Percentiles rank a stretch among this genome's conserved stretches.
phyloP scores from a whole-genome alignment of 2,888 invertebrate species.

The Gortyna flavago region DNA sequence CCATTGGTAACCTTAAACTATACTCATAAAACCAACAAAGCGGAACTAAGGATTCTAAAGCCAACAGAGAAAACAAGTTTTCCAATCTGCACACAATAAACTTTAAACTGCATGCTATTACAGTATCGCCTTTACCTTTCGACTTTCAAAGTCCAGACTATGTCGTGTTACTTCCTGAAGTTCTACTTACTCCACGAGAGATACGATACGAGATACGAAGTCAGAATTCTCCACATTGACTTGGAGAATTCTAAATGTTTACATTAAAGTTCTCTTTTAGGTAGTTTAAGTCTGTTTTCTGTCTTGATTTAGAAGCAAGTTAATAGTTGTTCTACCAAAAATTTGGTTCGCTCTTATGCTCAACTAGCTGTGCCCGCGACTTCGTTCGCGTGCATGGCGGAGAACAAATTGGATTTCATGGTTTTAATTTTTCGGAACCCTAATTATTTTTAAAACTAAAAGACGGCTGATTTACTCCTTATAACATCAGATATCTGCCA shows the following conservation, averaged over 20 bases:
- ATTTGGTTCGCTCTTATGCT: conserved; percentile 19
- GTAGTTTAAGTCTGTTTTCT: conserved; percentile 23
- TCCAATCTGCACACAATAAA: conserved; percentile 30
- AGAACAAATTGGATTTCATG: no score
- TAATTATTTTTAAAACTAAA: no score
- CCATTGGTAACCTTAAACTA: not conserved
- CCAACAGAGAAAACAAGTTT: conserved; percentile 17
- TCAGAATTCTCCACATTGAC: conserved; percentile 26
- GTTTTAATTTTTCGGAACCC: no score
- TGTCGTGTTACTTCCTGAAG: conserved; percentile 37
- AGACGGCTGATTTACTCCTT: no score
- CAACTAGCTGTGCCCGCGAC: conserved; percentile 5
- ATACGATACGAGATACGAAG: conserved; percentile 45
- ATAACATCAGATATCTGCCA: no score
- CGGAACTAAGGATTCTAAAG: not conserved
- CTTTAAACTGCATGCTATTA: conserved; percentile 45
- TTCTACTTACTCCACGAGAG: conserved; percentile 44
- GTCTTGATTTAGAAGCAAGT: conserved; percentile 29
- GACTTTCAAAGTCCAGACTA: conserved; percentile 32
- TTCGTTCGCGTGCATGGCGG: no score
- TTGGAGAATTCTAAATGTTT: conserved; percentile 46
- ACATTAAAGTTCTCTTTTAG: conserved; percentile 39
- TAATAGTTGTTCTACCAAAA: conserved; percentile 17
- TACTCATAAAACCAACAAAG: not conserved
- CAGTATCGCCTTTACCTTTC: conserved; percentile 37